Conservation (phyloP, 1,140 invertebrate genomes). For the Sipha flava region DNA sequence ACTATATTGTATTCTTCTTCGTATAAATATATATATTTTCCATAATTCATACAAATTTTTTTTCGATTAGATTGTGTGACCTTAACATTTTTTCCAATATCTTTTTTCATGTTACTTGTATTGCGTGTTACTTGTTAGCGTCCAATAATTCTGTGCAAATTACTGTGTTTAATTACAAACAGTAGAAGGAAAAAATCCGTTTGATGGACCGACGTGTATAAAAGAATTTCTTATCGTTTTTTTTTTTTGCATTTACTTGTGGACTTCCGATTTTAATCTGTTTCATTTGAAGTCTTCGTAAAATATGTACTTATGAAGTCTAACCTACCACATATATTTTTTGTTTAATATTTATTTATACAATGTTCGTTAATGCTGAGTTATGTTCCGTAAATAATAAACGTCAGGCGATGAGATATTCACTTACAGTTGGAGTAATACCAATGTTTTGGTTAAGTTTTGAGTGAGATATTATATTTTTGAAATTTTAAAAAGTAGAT, state of each 20-base stretch:
- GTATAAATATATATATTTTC: background rate
- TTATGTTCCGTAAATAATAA: background rate
- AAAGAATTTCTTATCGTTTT: background rate
- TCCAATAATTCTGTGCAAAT: background rate
- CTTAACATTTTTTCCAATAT: background rate
- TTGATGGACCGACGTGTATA: background rate
- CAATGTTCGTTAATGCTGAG: background rate
- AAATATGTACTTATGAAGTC: background rate
- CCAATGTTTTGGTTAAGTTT: background rate
- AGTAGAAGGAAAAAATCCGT: background rate
- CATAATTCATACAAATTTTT: background rate
- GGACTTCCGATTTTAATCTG: background rate
- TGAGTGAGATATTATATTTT: background rate
- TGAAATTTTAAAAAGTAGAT: background rate
- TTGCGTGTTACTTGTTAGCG: background rate
- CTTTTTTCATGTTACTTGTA: background rate
- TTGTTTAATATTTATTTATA: background rate
- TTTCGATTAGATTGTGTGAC: background rate
- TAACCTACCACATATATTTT: background rate
- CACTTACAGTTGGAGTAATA: background rate
- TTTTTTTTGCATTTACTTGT: background rate
- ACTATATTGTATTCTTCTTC: background rate
- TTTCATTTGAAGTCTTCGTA: background rate
- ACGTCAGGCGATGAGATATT: background rate
- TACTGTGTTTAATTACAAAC: background rate